phyloP scores from a whole-genome alignment of 2,888 invertebrate genomes.

The Tipula confusa region DNA sequence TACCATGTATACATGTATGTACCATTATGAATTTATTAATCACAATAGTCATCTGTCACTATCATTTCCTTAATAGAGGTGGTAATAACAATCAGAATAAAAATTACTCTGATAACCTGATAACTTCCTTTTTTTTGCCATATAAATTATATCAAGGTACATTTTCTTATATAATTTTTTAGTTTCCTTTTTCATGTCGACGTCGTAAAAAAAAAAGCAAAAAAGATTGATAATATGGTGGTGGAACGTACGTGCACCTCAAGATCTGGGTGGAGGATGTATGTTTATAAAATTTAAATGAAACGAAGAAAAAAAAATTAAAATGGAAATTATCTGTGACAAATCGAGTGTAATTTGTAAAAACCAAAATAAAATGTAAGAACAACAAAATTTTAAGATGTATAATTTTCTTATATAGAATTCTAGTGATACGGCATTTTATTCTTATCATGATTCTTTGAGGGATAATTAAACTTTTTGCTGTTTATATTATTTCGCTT shows the following conservation, averaged over 20 bases:
- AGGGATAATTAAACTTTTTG: constrained; percentile 5
- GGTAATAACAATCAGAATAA: neutral
- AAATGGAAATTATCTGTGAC: constrained; percentile 15
- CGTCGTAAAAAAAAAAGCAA: no score
- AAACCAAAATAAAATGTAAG: neutral
- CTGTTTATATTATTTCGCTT: neutral
- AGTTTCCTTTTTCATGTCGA: neutral
- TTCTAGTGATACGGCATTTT: neutral
- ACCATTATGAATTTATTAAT: no score
- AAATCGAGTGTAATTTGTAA: constrained; percentile 20
- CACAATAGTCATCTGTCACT: neutral
- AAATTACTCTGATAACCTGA: neutral
- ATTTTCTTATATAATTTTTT: neutral
- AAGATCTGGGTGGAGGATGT: neutral
- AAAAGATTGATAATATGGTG: neutral
- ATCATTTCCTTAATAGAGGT: neutral
- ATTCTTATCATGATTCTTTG: constrained; percentile 20
- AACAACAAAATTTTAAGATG: neutral
- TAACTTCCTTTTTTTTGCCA: neutral
- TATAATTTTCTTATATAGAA: neutral
- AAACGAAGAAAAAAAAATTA: neutral
- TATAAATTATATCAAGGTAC: no score
- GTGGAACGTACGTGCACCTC: neutral
- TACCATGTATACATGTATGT: no score
- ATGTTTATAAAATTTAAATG: neutral